Evolutionary conservation across 2,113 vertebrate genomes (phyloP).

Genomic region (Helogale parvula): DNA sequence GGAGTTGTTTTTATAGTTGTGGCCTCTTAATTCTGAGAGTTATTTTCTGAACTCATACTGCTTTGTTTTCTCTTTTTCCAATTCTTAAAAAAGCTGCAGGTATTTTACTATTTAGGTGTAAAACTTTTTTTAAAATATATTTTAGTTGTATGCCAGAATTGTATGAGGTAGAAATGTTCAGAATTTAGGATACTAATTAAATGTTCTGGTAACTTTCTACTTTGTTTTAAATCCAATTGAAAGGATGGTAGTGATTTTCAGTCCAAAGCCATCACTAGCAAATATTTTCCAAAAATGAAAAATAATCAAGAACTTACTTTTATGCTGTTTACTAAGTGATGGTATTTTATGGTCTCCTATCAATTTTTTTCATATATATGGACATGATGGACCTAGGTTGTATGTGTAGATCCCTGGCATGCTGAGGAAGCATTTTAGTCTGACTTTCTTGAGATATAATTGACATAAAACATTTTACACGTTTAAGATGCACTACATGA

Average conservation of each 20-base stretch:
- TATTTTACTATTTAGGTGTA: background rate
- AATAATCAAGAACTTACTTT: background rate
- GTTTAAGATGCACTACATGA: background rate
- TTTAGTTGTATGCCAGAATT: background rate
- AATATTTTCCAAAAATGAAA: background rate
- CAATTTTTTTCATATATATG: background rate
- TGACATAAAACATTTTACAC: background rate
- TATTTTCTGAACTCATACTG: background rate
- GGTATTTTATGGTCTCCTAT: background rate
- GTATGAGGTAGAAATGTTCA: background rate
- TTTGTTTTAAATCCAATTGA: background rate
- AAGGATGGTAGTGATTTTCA: fast-evolving
- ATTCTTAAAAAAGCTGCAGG: background rate
- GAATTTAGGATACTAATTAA: background rate
- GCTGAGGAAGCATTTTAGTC: background rate
- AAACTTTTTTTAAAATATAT: background rate
- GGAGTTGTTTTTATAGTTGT: background rate
- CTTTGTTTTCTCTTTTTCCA: background rate
- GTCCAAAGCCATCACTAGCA: background rate
- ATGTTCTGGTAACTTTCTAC: background rate
- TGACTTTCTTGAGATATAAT: background rate
- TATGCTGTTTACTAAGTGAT: background rate
- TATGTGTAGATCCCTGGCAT: background rate
- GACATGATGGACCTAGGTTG: background rate
- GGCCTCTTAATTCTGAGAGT: background rate